Percentiles rank a stretch among this genome's conserved stretches.
Conservation (phyloP, 2,888 invertebrate species). For the Meteorus cinctellus region DNA sequence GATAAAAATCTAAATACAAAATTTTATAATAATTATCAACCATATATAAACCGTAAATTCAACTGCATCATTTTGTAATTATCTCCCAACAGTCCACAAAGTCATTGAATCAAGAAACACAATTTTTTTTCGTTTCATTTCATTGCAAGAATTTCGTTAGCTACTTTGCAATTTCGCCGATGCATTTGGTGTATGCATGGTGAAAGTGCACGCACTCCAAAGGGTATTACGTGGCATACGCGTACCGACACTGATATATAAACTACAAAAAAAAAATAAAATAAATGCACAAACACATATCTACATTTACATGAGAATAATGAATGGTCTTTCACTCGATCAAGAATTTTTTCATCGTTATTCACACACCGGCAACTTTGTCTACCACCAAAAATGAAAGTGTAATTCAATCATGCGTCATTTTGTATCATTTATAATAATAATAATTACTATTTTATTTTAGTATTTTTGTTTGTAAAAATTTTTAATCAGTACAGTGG, state of each 20-base stretch:
- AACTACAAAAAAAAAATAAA: neutral
- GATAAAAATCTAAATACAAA: too few relatives aligned
- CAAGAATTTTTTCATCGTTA: too few relatives aligned
- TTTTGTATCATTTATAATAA: neutral
- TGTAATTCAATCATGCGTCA: neutral
- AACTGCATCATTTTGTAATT: too few relatives aligned
- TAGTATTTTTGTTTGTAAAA: neutral
- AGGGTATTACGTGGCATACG: slow-evolving; percentile 24
- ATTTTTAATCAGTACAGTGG: too few relatives aligned
- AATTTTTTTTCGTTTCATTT: too few relatives aligned
- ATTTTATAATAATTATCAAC: too few relatives aligned
- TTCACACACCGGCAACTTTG: too few relatives aligned
- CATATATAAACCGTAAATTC: too few relatives aligned
- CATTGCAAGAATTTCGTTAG: slow-evolving; percentile 45
- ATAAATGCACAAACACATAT: neutral
- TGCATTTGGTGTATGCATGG: slow-evolving; percentile 51
- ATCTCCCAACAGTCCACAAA: too few relatives aligned
- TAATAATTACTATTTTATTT: neutral
- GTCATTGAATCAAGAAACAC: too few relatives aligned
- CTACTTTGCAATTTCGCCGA: slow-evolving; percentile 58
- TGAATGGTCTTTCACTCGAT: neutral
- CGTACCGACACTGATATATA: neutral
- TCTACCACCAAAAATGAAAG: neutral
- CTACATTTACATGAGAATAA: neutral
- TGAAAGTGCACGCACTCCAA: slow-evolving; percentile 59